Conservation (phyloP, 2,113 vertebrate genomes). For the Phoenicopterus ruber region DNA sequence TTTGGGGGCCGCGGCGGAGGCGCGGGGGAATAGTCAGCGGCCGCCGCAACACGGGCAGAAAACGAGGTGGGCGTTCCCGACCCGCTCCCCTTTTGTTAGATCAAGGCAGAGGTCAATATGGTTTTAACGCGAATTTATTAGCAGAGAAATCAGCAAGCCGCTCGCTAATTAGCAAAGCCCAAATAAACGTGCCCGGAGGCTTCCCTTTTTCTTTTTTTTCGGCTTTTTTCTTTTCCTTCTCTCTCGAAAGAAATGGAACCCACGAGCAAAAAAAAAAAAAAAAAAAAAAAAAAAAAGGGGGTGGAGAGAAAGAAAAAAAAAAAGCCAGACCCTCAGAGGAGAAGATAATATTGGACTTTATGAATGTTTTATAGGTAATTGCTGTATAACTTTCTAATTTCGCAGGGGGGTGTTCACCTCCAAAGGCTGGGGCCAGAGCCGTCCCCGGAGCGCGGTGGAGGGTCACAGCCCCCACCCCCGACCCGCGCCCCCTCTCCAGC, state of each 20-base stretch:
- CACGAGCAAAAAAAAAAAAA: background rate
- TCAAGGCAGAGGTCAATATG: constrained; percentile 80
- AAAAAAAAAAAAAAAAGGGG: background rate
- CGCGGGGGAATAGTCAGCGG: background rate
- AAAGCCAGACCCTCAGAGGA: constrained; percentile 58
- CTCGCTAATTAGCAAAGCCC: constrained; percentile 81
- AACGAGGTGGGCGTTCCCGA: constrained; percentile 61
- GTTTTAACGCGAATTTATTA: constrained; percentile 79
- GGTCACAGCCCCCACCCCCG: background rate
- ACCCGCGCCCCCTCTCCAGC: background rate
- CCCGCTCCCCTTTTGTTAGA: constrained; percentile 69
- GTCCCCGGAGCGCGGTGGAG: background rate
- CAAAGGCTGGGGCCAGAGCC: background rate
- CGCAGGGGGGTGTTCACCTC: background rate
- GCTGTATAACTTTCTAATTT: constrained; percentile 68
- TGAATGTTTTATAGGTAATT: constrained; percentile 77
- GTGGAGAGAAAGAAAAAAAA: background rate
- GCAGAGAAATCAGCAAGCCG: constrained; percentile 76
- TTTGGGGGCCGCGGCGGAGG: background rate
- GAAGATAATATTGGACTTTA: constrained; percentile 46
- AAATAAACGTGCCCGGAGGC: constrained; percentile 80
- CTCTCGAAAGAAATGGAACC: background rate
- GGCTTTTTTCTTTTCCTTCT: rapidly evolving
- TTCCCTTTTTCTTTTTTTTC: constrained; percentile 22
- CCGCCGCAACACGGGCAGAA: constrained; percentile 18